Conservation (phyloP, 2,797 vertebrate genomes). For the Galago senegalensis region DNA sequence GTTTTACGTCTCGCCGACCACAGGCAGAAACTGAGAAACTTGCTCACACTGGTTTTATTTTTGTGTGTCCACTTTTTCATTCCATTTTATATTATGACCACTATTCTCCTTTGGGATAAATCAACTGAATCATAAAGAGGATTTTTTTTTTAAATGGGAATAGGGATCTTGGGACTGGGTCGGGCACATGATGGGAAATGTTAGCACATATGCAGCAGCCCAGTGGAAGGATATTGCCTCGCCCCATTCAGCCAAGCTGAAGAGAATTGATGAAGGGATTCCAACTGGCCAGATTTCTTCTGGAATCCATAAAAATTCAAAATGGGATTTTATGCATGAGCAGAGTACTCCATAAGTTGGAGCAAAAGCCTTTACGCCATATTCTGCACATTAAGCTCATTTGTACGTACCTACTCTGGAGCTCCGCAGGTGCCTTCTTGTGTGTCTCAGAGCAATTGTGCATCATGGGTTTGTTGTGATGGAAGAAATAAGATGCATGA, state of each 20-base stretch:
- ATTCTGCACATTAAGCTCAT: too few species aligned
- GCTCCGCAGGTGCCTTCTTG: background rate
- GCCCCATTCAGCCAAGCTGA: conserved; percentile 18
- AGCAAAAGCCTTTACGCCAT: background rate
- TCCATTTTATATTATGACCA: conserved; percentile 53
- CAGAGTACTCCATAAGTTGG: background rate
- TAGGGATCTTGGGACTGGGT: background rate
- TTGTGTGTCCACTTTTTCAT: background rate
- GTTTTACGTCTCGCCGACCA: conserved; percentile 24
- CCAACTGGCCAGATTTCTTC: conserved; percentile 58
- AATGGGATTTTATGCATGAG: conserved; percentile 11
- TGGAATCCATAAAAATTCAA: conserved; percentile 53
- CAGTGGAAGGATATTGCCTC: conserved; percentile 6
- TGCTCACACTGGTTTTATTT: background rate
- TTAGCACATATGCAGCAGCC: background rate
- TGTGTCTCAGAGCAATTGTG: background rate
- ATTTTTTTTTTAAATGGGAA: background rate
- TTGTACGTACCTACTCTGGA: too few species aligned
- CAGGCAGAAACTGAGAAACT: conserved; percentile 47
- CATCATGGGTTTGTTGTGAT: background rate
- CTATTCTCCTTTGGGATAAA: background rate
- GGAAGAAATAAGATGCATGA: background rate
- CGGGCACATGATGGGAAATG: conserved; percentile 10
- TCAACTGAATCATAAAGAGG: conserved; percentile 49
- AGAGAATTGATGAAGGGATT: conserved; percentile 34